Evolutionary conservation across 2,113 vertebrate genomes (phyloP).

Genomic region (Trematocara variabile): DNA sequence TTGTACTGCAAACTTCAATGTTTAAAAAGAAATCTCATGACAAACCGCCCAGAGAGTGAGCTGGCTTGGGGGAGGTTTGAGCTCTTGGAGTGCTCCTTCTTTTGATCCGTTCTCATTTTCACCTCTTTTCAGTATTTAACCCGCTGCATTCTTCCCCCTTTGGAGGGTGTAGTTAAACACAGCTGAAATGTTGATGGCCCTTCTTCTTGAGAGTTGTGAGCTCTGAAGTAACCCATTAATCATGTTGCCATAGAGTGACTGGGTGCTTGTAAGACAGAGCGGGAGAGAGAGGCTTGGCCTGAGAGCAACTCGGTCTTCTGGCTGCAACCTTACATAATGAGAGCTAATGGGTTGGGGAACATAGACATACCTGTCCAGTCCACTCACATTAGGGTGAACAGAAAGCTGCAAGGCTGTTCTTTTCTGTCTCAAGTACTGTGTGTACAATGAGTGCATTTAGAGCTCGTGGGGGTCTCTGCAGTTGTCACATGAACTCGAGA

Average conservation of each 20-base stretch:
- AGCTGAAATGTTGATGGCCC: neutral
- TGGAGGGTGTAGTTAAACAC: neutral
- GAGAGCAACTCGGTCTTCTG: slow-evolving; percentile 5
- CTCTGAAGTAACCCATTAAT: slow-evolving; percentile 37
- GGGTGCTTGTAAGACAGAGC: neutral
- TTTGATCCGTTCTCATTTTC: neutral
- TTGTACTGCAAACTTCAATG: neutral
- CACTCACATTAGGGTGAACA: neutral
- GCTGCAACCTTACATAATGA: slow-evolving; percentile 25
- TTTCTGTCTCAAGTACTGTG: neutral
- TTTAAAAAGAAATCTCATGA: neutral
- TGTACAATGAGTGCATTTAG: neutral
- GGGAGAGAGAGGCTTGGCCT: neutral
- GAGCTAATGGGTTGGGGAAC: slow-evolving; percentile 28
- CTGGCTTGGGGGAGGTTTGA: neutral
- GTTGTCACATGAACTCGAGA: neutral
- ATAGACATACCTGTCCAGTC: slow-evolving; percentile 37
- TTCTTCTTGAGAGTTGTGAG: neutral
- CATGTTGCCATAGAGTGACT: slow-evolving; percentile 6
- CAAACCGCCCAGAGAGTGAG: neutral
- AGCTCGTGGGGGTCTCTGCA: neutral
- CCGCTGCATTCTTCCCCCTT: neutral
- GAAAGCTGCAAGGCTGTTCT: neutral
- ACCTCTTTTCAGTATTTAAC: neutral
- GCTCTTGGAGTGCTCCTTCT: neutral